Base-by-base conservation (phyloP, 53 echinoderm and acorn worm genomes). In the Crossaster papposus region DNA sequence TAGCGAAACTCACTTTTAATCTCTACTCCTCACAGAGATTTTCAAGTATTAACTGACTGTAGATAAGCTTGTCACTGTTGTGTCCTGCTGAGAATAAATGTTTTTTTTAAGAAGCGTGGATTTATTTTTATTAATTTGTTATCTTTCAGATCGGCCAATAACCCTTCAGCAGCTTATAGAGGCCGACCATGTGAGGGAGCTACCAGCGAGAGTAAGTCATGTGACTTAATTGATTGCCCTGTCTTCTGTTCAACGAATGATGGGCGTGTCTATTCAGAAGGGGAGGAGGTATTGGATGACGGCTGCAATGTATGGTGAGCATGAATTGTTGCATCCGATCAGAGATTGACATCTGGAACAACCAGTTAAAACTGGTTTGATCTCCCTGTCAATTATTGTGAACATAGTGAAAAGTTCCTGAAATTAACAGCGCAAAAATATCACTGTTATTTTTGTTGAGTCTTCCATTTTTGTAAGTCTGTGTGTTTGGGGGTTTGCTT, bases 101-200 rank as follows among this genome's bases (percentile, higher is more conserved):
- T 10, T 52, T 52, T 13, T 13, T 13, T 10, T 52, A 13, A 52
- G 7, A 52, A 52, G 7, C 8, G 7, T 13, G 53, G 7, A 7
- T 52, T 10, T 7, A 10, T 52, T 52, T 10, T 52, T 52, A 52
- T 10, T 52, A 72, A 14, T 78, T 88, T 10, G 62, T 8, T n/a
- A 13, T 31, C 28, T 58, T 74, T 18, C 89, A 95, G 95, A 62
- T 95, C 95, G 36, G 35, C 91, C 17, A 95, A 89, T 76, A 95
- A 95, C 58, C 94, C 94, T 44, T 79, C 91, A 79, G 91, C 91
- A 24, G 51, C 88, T 36, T 78, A 94, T 79, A 91, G 94, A 11
- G 94, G 94, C 22, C 77, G 70, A 77, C 63, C 88, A 29, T 94
- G 94, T 79, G 79, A 83, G n/a, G 94, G 94, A 17, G 31, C 64